Evolutionary conservation across 92 coral and sea anemone genomes (phyloP), one percentile per base, ranked within the genome.

Genomic region (Siderastrea radians): DNA sequence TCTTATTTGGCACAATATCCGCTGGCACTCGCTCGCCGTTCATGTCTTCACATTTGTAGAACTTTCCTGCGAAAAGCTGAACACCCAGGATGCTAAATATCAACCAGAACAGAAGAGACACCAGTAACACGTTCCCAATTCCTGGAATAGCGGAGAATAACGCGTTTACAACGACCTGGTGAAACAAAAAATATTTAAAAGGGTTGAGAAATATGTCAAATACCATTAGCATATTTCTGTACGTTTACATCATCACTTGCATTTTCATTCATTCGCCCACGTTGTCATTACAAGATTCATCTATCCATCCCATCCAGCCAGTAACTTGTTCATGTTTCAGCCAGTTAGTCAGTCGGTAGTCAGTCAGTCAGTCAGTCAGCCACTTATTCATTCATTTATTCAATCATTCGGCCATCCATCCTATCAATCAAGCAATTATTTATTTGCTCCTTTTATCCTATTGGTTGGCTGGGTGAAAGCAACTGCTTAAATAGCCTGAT

Each of bases 41-140:
- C 45, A 54, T 16, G 78, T 96, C 95, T 61, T 88, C 62, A 51
- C 99, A 98, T 84, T 98, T 98, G 90, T 92, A 94, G 84, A 97
- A 97, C 90, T 82, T 86, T 2, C 99, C 99, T 47, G 98, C 98
- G 85, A 97, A 97, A 51, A 97, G 80, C 88, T 97, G 99, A 3
- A 97, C 99, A 10, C 99, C 99, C 70, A 97, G 92, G 70, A 96
- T 97, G 15, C 99, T 96, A 87, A 97, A 97, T 75, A 97, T 97
- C 71, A 97, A 55, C 99, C 99, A 97, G 92, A 94, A 97, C 15
- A 97, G 84, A 61, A 97, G 91, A 6, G 98, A 94, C 13, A 97
- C 99, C 72, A 97, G 88, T 1, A 97, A 89, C 14, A 97, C 99
- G 84, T 97, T 97, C 8, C 94, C 96, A 46, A 97, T 97, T 48